These are phyloP conservation scores for Eretmochelys imbricata DNA, from an alignment of 2,113 vertebrate species.

Conservation along the genomic window DNA sequence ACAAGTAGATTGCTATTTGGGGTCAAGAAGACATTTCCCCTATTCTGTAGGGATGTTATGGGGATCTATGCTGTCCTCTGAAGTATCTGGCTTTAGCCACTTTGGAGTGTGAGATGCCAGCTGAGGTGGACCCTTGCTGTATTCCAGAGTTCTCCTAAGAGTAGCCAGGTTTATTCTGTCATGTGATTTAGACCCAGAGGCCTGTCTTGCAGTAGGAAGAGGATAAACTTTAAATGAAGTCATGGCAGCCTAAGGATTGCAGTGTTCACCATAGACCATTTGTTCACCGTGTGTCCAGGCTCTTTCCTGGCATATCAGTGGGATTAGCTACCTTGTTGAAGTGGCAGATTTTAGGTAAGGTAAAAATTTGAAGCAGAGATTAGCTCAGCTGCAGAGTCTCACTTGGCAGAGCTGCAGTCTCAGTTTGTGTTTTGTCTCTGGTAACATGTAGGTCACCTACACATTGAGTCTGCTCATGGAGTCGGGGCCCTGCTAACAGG, in stretches of 20 bases:
- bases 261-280: neutral
- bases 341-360: neutral
- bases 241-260: neutral
- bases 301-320: neutral
- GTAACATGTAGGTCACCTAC: rapidly evolving
- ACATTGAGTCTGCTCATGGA: neutral
- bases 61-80: neutral
- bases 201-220: neutral
- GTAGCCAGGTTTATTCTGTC: neutral
- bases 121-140: neutral
- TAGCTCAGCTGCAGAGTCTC: neutral
- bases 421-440: neutral
- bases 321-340: neutral
- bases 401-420: neutral
- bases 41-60: neutral
- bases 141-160: neutral
- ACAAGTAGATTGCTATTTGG: neutral
- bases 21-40: neutral
- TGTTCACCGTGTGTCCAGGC: neutral
- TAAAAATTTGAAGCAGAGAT: neutral
- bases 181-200: neutral
- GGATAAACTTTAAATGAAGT: neutral
- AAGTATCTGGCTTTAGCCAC: neutral
- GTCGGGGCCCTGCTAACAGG: neutral
- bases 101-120: neutral